Percentiles rank a stretch among this genome's conserved stretches.
Evolutionary conservation across 2,797 vertebrate species (phyloP).

Genomic region (Etheostoma nigrum): DNA sequence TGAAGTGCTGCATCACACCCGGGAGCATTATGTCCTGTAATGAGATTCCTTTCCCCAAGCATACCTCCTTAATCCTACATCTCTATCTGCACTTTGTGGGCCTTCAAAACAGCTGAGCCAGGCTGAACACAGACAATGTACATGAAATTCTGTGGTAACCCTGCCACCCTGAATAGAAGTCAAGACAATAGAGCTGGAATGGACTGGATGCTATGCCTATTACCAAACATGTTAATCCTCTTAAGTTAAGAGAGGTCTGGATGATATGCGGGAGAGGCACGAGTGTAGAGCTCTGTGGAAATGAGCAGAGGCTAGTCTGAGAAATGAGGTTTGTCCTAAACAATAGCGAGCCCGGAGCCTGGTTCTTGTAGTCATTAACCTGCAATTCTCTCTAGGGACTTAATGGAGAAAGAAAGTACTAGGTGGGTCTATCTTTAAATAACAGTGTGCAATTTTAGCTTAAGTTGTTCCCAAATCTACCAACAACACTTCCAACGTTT

Average conservation of each 20-base stretch:
- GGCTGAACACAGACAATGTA: constrained; percentile 55
- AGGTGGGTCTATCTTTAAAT: constrained; percentile 25
- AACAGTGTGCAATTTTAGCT: background rate
- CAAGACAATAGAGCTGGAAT: constrained; percentile 66
- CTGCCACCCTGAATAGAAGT: constrained; percentile 47
- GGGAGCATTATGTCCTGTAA: constrained; percentile 65
- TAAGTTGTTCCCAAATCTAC: constrained; percentile 11
- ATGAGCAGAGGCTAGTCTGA: constrained; percentile 38
- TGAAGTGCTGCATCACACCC: constrained; percentile 55
- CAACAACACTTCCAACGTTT: constrained; percentile 5
- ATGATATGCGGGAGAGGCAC: constrained; percentile 56
- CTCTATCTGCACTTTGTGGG: constrained; percentile 50
- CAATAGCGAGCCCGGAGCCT: constrained; percentile 36
- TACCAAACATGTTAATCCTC: constrained; percentile 77
- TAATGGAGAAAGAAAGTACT: background rate
- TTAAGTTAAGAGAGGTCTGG: constrained; percentile 76
- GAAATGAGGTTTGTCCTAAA: constrained; percentile 53
- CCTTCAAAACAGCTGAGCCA: constrained; percentile 57
- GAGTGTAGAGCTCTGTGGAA: constrained; percentile 30
- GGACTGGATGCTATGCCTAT: constrained; percentile 63
- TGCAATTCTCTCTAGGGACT: constrained; percentile 41
- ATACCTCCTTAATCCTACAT: constrained; percentile 60
- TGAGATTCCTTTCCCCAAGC: constrained; percentile 66
- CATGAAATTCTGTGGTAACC: constrained; percentile 64
- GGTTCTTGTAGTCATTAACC: constrained; percentile 56